These are phyloP conservation scores for Troides aeacus DNA, from an alignment of 2,888 invertebrate genomes.

Conservation along the genomic window DNA sequence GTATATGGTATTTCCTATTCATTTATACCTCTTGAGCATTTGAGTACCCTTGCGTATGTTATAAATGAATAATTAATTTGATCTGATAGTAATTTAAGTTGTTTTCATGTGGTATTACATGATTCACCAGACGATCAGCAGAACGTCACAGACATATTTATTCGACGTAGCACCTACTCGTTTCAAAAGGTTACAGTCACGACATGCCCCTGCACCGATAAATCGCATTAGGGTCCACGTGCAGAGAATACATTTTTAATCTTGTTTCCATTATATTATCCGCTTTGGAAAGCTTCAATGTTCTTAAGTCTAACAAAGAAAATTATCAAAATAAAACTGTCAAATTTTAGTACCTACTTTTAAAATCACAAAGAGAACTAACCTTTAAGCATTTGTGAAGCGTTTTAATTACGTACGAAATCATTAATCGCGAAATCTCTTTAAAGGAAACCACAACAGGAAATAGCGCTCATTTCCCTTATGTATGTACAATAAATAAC, in stretches of 20 bases:
- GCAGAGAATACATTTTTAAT: conserved; percentile 78
- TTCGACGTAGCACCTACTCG: conserved; percentile 49
- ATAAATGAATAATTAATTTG: no score
- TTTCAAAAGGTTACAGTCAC: conserved; percentile 56
- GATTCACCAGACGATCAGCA: conserved; percentile 39
- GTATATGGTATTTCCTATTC: neutral
- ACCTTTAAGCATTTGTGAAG: conserved; percentile 1
- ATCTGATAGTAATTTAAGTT: no score
- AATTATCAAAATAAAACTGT: conserved; percentile 7
- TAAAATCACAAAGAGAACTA: neutral
- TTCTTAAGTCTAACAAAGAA: conserved; percentile 29
- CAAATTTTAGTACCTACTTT: neutral
- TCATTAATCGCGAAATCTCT: conserved; percentile 5
- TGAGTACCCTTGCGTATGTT: no score
- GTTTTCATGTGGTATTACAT: neutral
- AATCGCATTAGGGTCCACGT: conserved; percentile 78
- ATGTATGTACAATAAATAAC: conserved; percentile 45
- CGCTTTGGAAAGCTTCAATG: conserved; percentile 55
- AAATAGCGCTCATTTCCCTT: conserved; percentile 2
- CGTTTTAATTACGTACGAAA: conserved; percentile 1
- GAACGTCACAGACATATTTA: conserved; percentile 58
- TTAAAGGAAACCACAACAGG: conserved; percentile 14
- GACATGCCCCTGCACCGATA: conserved; percentile 72
- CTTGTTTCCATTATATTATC: conserved; percentile 76
- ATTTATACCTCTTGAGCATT: no score